Base-by-base conservation (phyloP, 2,113 vertebrate genomes). In the Dicentrarchus labrax region DNA sequence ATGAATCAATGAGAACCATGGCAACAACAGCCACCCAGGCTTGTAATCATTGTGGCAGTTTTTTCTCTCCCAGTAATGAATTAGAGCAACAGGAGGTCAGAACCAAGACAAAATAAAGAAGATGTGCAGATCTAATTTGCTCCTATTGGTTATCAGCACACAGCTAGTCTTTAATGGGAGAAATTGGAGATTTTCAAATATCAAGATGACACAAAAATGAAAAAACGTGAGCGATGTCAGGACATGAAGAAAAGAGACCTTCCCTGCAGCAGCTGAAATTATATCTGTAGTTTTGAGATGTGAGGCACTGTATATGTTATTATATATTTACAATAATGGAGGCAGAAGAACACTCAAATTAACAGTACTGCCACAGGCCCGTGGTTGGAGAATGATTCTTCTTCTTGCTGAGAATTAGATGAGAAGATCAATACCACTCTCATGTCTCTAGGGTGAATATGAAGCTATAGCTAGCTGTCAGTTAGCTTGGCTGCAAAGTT, bases 11-110 rank as follows among this genome's bases (percentile, higher is more conserved):
- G 53, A 75, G 21, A 81, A 70, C 77, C 62, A 77, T 69, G 47
- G 73, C 78, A 78, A 88, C 82, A 75, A 10, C 61, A 51, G 66
- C 65, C 8, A 59, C 43, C 36, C 43, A 16, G 30, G 30, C 17
- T 16, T 53, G 62, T 77, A 39, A 70, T 60, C 57, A 60, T 41
- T 22, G 15, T 50, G 6, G 36, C 72, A 19, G 43, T 13, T 59
- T 41, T 59, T 48, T 53, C 59, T 41, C 50, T 81, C 19, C 11
- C 45, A 53, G 10, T 84, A 71, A 82, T 88, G 66, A 85, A 88
- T 82, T 54, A 75, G 47, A 79, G 71, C 79, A 72, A 66, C 75
- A 59, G 71, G 66, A 56, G 74, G 66, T 75, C 82, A 65, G 78
- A 15, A 47, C 19, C 54, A n/a, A 69, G 17, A 67, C 41, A 50